Evolutionary conservation across 2,888 invertebrate species (phyloP).

Genomic region (Apamea crenata): DNA sequence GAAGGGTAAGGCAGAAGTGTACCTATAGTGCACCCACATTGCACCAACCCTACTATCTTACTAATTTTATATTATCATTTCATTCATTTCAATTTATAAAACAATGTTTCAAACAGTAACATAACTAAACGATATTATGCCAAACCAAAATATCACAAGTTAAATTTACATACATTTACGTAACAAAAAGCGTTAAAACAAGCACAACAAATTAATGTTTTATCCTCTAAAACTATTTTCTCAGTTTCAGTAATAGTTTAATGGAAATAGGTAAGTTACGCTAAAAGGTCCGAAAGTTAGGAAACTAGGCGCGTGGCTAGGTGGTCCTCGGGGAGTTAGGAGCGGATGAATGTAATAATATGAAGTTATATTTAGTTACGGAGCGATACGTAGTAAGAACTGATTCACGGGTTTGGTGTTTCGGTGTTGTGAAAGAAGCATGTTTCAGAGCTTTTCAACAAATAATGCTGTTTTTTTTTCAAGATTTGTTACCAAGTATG

Average conservation of each 20-base stretch:
- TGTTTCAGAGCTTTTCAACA: not conserved
- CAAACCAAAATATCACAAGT: not conserved
- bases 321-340: not conserved
- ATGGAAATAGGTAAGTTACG: conserved; percentile 39
- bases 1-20: not conserved
- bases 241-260: conserved; percentile 36
- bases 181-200: conserved; percentile 25
- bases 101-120: not conserved
- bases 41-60: too few relatives aligned
- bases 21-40: too few relatives aligned
- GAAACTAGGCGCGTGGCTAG: conserved; percentile 4
- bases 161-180: not conserved
- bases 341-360: conserved; percentile 27
- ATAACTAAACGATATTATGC: not conserved
- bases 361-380: conserved; percentile 11
- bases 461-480: not conserved
- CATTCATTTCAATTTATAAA: too few relatives aligned
- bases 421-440: not conserved
- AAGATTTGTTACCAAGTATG: too few relatives aligned
- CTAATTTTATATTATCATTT: too few relatives aligned
- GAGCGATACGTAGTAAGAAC: not conserved
- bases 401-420: not conserved
- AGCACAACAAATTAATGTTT: conserved; percentile 26
- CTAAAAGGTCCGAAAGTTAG: conserved; percentile 49
- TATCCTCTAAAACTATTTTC: conserved; percentile 34